Evolutionary conservation across 2,888 invertebrate genomes (phyloP).

Genomic region (Ceramica pisi): DNA sequence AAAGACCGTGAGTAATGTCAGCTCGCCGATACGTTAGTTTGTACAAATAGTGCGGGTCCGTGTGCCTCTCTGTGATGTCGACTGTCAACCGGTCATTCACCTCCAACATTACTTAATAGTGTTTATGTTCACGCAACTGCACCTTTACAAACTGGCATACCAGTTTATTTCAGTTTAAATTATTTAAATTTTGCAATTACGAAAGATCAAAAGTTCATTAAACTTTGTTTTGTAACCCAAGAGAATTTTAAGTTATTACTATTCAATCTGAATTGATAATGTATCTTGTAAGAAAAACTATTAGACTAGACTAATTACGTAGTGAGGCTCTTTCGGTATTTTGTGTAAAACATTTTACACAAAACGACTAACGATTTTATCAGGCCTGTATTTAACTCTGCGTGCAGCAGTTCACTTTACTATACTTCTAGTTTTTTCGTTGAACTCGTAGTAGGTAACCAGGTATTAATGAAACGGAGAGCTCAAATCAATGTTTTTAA

Average conservation of each 20-base stretch:
- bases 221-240: constrained; percentile 63
- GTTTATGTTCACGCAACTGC: constrained; percentile 67
- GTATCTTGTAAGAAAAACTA: constrained; percentile 37
- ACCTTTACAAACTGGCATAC: constrained; percentile 65
- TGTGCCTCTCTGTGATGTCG: constrained; percentile 59
- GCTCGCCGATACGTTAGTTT: constrained; percentile 49
- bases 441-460: not conserved
- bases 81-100: constrained; percentile 68
- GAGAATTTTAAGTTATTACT: constrained; percentile 45
- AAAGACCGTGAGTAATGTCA: constrained; percentile 65
- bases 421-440: not conserved
- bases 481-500: constrained; percentile 63
- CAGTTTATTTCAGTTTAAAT: constrained; percentile 65
- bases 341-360: constrained; percentile 13
- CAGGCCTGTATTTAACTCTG: not conserved
- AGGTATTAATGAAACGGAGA: constrained; percentile 55
- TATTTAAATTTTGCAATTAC: constrained; percentile 65
- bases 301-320: constrained; percentile 22
- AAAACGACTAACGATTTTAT: not conserved
- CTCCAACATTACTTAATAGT: constrained; percentile 66
- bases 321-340: constrained; percentile 5
- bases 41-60: constrained; percentile 44
- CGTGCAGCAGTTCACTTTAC: not conserved
- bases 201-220: constrained; percentile 66
- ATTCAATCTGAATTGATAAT: constrained; percentile 50